Evolutionary conservation across 2,113 vertebrate species (phyloP), one percentile per base, ranked within the genome.

Genomic region (Dipodomys spectabilis): DNA sequence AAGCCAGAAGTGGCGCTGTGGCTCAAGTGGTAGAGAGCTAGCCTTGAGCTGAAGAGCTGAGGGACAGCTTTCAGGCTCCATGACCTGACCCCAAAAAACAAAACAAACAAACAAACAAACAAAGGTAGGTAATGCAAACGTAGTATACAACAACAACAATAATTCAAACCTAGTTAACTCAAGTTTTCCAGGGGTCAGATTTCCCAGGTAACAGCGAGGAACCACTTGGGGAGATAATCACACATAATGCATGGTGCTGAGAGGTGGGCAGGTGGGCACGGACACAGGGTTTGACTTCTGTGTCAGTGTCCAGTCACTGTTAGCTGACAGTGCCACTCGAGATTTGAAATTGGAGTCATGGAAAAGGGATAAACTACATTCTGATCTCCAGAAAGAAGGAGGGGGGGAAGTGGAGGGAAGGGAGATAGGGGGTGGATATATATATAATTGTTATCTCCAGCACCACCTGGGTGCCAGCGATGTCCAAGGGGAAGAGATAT

Each of bases 401-500:
- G 1, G 44, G 78, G 53, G 78, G 83, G 77, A 3, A 7, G 27
- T 1, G 65, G 44, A 32, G 15, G 62, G 28, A n/a, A 86, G 60
- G 68, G 30, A 53, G 23, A 30, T 77, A 81, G 90, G 0, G 27
- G 8, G 22, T 39, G 67, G 27, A 79, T 72, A 65, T 79, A 30
- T 93, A 69, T 39, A 80, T 71, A 92, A 79, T 6, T 74, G 25
- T 18, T 83, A 90, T 82, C 86, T 84, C 49, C 74, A 72, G 28
- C 68, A 90, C 57, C 53, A 92, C 32, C 35, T 88, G 11, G 12
- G 10, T 35, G 65, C 49, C 53, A 39, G 73, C 12, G 10, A 67
- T 71, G 44, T 79, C 30, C 82, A 45, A 39, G 67, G 3, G 28
- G 68, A 23, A 82, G 23, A 80, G 60, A 83, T 15, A n/a, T 11